Evolutionary conservation across 2,113 vertebrate species (phyloP).

Genomic region (Carlito syrichta): DNA sequence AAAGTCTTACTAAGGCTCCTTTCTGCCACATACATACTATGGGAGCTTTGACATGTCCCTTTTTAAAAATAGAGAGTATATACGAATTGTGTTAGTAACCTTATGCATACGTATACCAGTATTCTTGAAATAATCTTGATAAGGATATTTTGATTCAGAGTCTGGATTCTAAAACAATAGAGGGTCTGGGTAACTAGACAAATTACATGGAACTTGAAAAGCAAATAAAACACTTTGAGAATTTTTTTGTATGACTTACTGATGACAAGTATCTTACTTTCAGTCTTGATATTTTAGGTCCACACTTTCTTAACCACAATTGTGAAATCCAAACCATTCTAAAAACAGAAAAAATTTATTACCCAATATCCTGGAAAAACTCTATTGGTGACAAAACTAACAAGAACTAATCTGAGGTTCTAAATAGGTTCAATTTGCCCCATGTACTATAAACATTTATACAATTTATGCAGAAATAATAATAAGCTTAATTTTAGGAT

Average conservation of each 20-base stretch:
- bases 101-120: neutral
- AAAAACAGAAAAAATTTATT: neutral
- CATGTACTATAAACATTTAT: neutral
- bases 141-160: neutral
- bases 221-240: neutral
- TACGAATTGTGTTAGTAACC: neutral
- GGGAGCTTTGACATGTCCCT: neutral
- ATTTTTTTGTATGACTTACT: neutral
- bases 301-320: neutral
- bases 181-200: neutral
- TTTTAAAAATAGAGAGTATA: neutral
- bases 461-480: neutral
- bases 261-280: neutral
- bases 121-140: neutral
- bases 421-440: neutral
- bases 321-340: neutral
- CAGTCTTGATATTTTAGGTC: neutral
- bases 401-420: neutral
- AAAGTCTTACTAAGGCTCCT: neutral
- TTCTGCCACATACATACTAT: neutral
- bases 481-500: neutral
- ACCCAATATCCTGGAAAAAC: neutral
- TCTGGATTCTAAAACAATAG: neutral
- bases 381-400: neutral
- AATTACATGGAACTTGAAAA: neutral